Evolutionary conservation across 2,888 invertebrate species (phyloP).

Genomic region (Disparrhopalites patrizii): DNA sequence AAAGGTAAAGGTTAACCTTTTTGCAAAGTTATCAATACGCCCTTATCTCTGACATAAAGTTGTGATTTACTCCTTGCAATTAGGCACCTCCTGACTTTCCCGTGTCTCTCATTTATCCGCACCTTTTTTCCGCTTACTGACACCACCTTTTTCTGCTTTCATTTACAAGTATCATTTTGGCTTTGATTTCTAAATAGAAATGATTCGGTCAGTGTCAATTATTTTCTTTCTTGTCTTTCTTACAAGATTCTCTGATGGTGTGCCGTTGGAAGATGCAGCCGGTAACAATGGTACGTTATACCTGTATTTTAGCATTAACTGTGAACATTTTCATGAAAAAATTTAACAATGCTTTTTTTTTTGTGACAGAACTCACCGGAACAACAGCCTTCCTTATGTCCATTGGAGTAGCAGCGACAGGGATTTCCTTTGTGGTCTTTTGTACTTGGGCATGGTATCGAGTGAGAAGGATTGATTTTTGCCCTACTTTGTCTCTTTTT

Average conservation of each 20-base stretch:
- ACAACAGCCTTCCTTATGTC: conserved; percentile 1
- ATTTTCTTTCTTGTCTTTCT: too few species aligned
- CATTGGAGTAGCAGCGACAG: not conserved
- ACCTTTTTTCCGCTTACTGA: too few species aligned
- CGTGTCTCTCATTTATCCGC: too few species aligned
- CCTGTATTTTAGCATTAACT: too few species aligned
- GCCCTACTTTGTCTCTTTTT: not conserved
- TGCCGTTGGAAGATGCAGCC: too few species aligned
- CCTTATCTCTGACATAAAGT: too few species aligned
- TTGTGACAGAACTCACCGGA: not conserved
- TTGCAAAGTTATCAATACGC: not conserved
- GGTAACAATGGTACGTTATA: too few species aligned
- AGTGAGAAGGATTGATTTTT: not conserved
- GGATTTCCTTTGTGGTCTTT: not conserved
- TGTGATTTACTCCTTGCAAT: not conserved
- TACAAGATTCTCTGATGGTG: not conserved
- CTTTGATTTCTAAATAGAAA: too few species aligned
- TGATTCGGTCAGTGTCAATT: too few species aligned
- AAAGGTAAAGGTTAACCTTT: conserved; percentile 1
- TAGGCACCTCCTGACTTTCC: too few species aligned
- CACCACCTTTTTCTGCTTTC: too few species aligned
- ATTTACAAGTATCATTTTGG: too few species aligned
- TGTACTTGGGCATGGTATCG: conserved; percentile 7
- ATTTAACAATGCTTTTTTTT: not conserved
- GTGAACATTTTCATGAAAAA: not conserved